These are phyloP conservation scores for Grallaria varia DNA, from an alignment of 2,113 vertebrate species.

Conservation along the genomic window DNA sequence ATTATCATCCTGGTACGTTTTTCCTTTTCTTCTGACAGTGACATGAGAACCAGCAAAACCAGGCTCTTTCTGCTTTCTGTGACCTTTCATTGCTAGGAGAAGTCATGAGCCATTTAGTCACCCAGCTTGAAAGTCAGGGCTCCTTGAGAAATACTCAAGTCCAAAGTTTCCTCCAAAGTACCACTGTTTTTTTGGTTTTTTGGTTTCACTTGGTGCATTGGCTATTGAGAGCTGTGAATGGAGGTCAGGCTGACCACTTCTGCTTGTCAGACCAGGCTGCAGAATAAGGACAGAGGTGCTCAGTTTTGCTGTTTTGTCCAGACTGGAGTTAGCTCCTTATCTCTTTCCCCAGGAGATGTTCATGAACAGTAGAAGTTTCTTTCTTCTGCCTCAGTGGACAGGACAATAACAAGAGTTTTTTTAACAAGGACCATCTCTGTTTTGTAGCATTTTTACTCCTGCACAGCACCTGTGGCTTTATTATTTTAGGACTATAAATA, in stretches of 20 bases:
- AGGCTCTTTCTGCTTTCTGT: background rate
- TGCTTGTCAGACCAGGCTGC: background rate
- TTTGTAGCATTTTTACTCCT: background rate
- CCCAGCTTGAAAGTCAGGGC: background rate
- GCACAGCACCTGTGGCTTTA: background rate
- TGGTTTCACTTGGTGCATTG: background rate
- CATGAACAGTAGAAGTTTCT: background rate
- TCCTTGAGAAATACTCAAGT: background rate
- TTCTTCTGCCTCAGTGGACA: background rate
- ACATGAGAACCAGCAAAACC: background rate
- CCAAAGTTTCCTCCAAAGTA: background rate
- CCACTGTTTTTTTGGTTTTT: background rate
- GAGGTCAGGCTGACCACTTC: background rate
- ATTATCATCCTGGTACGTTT: background rate
- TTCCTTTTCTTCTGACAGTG: background rate
- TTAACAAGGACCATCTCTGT: background rate
- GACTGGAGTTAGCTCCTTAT: background rate
- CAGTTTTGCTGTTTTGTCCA: background rate
- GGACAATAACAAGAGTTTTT: background rate
- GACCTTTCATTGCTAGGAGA: background rate
- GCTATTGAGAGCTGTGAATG: background rate
- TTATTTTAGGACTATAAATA: background rate
- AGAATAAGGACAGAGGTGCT: background rate
- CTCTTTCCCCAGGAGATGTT: background rate
- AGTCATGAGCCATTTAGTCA: background rate